These are phyloP conservation scores for Philaethria dido DNA, from an alignment of 2,888 invertebrate genomes.

Conservation along the genomic window DNA sequence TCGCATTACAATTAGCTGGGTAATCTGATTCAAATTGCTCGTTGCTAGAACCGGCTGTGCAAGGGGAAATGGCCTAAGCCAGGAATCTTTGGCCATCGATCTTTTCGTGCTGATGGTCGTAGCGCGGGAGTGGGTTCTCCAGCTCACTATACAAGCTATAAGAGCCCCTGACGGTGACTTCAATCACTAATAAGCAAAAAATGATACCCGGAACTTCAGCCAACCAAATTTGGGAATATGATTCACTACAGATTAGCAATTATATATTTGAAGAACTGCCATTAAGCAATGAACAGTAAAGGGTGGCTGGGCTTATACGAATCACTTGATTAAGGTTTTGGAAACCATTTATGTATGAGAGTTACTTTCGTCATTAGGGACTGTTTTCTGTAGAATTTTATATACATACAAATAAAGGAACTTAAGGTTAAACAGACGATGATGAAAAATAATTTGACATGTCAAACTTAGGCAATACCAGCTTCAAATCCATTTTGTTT, in stretches of 20 bases:
- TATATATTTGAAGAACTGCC: conserved; percentile 93
- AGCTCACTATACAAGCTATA: conserved; percentile 93
- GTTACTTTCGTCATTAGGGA: conserved; percentile 89
- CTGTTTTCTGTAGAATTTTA: conserved; percentile 89
- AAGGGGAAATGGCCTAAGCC: conserved; percentile 92
- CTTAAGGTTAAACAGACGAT: conserved; percentile 93
- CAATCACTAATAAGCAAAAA: conserved; percentile 92
- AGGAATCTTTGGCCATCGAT: conserved; percentile 85
- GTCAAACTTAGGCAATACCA: conserved; percentile 88
- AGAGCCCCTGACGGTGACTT: conserved; percentile 94
- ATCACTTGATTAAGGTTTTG: conserved; percentile 94
- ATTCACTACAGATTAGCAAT: conserved; percentile 81
- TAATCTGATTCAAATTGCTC: conserved; percentile 93
- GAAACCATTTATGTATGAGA: conserved; percentile 91
- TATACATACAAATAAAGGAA: conserved; percentile 93
- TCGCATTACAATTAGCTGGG: conserved; percentile 93
- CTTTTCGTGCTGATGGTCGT: conserved; percentile 89
- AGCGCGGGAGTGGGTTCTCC: conserved; percentile 84
- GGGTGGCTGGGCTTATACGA: conserved; percentile 94
- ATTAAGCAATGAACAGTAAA: conserved; percentile 91
- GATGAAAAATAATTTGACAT: conserved; percentile 93
- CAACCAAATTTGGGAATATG: conserved; percentile 89
- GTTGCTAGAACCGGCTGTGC: conserved; percentile 92
- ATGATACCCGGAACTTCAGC: conserved; percentile 97
- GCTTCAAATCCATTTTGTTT: conserved; percentile 76